A percentile compares a stretch with the other conserved stretches of the same genome.
Conservation (phyloP, 2,113 vertebrate genomes). For the Pithys albifrons region DNA sequence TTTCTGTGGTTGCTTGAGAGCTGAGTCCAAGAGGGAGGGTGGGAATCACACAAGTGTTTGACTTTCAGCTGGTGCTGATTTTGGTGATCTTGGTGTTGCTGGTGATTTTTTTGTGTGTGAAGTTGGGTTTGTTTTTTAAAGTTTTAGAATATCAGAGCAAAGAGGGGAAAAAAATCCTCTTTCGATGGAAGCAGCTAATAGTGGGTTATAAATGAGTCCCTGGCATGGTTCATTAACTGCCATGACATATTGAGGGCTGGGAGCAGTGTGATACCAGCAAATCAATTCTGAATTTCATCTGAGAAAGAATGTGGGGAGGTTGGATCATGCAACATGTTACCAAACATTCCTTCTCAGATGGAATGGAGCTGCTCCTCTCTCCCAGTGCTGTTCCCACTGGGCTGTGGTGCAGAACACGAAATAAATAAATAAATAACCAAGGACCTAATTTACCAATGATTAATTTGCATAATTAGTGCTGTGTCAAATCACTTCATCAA, state of each 20-base stretch:
- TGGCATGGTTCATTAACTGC: neutral
- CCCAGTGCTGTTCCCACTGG: neutral
- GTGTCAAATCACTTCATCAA: neutral
- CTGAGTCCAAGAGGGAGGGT: too few species aligned
- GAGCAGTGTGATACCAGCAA: neutral
- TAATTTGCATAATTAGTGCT: conserved; percentile 57
- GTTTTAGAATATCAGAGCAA: conserved; percentile 32
- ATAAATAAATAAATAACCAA: conserved; percentile 23
- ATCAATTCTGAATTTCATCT: conserved; percentile 21
- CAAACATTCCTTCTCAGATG: neutral
- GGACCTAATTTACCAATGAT: conserved; percentile 12
- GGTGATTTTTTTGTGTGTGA: too few species aligned
- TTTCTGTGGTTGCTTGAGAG: neutral
- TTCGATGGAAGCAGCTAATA: neutral
- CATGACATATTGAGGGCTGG: neutral
- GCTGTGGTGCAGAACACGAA: neutral
- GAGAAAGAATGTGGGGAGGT: neutral
- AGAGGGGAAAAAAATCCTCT: neutral
- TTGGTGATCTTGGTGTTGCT: neutral
- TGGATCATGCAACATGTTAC: neutral
- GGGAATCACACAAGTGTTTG: neutral
- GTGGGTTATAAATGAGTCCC: neutral
- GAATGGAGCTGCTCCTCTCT: neutral
- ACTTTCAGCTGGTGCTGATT: neutral
- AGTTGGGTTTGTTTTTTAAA: neutral